These are phyloP conservation scores for Aporophyla lueneburgensis DNA, from an alignment of 2,888 invertebrate genomes.

Conservation along the genomic window DNA sequence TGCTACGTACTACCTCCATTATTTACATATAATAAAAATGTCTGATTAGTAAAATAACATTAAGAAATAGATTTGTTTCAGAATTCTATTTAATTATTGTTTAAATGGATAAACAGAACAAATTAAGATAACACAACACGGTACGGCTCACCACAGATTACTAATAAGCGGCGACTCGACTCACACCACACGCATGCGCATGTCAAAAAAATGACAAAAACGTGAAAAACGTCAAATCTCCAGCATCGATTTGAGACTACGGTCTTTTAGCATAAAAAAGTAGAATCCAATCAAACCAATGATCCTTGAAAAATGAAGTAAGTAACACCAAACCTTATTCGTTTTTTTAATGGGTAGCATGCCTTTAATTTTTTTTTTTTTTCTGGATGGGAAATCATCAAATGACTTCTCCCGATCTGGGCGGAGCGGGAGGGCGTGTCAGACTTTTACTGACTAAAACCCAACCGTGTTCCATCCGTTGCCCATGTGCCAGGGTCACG, in stretches of 20 bases:
- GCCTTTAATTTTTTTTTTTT: no score
- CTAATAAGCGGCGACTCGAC: not conserved
- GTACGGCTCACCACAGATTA: not conserved
- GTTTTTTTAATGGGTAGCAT: no score
- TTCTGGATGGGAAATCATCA: no score
- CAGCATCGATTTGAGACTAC: conserved; percentile 17
- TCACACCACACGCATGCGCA: conserved; percentile 17
- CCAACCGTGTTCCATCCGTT: no score
- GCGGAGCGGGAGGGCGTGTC: no score
- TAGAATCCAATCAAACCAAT: not conserved
- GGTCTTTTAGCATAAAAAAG: conserved; percentile 28
- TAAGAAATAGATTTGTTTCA: conserved; percentile 30
- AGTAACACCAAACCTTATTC: no score
- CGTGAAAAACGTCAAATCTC: not conserved
- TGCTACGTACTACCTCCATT: conserved; percentile 74
- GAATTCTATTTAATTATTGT: conserved; percentile 17
- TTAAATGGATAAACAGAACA: conserved; percentile 27
- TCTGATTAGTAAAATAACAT: conserved; percentile 44
- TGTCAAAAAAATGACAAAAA: conserved; percentile 43
- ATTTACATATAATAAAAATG: conserved; percentile 37
- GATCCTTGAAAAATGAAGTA: not conserved
- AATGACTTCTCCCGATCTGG: no score
- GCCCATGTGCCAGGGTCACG: no score
- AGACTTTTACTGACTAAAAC: no score
- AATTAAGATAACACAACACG: conserved; percentile 2